Evolutionary conservation across 2,113 vertebrate species (phyloP).

Genomic region (Shinisaurus crocodilurus): DNA sequence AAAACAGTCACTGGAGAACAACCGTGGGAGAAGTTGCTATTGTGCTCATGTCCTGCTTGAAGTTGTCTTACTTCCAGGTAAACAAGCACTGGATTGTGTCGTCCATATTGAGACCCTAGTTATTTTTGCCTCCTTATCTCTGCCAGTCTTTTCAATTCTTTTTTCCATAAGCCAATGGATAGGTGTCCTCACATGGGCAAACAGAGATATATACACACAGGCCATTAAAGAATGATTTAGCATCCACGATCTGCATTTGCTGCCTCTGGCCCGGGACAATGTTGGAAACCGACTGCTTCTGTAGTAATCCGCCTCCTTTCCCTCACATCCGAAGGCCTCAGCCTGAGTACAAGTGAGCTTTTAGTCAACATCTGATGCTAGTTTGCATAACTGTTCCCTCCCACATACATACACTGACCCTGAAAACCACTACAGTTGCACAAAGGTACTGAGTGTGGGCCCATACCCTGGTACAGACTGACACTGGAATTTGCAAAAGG

Average conservation of each 20-base stretch:
- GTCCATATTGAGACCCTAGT: too few species aligned
- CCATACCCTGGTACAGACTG: neutral
- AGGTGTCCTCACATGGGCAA: too few species aligned
- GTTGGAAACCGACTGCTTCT: neutral
- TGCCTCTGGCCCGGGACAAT: neutral
- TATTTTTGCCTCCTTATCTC: too few species aligned
- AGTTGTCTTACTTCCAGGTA: too few species aligned
- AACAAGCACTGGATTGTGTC: too few species aligned
- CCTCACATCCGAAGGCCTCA: neutral
- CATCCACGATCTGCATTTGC: neutral
- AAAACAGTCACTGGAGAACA: too few species aligned
- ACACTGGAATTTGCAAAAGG: neutral
- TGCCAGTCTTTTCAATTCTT: too few species aligned
- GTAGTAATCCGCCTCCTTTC: slow-evolving; percentile 23
- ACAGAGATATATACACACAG: too few species aligned
- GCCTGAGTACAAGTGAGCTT: neutral
- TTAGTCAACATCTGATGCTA: neutral
- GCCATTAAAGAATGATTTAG: too few species aligned
- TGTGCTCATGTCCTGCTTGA: too few species aligned
- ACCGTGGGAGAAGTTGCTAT: too few species aligned
- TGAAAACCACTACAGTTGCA: neutral
- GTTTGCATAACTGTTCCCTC: neutral
- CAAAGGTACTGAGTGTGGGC: neutral
- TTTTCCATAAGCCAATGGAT: too few species aligned
- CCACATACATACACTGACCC: neutral